Evolutionary conservation across 2,888 invertebrate species (phyloP).

Genomic region (Lepidocyrtinus sp.): DNA sequence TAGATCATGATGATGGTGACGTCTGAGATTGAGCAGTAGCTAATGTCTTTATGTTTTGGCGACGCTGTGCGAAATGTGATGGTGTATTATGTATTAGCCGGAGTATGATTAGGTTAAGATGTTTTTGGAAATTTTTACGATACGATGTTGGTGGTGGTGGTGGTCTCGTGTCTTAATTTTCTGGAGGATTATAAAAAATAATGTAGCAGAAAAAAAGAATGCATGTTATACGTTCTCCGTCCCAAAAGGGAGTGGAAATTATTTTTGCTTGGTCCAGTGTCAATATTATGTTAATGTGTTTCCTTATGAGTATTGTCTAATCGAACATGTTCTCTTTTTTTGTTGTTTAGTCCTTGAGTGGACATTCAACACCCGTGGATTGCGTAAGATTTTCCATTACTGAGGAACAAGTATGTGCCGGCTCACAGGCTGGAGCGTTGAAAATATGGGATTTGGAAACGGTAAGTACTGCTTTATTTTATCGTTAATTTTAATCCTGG

Average conservation of each 20-base stretch:
- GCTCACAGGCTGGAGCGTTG: conserved; percentile 92
- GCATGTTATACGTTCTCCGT: conserved; percentile 24
- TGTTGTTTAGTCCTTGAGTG: conserved; percentile 85
- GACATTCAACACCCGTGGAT: conserved; percentile 94
- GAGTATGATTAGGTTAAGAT: conserved; percentile 36
- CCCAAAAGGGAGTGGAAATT: conserved; percentile 51
- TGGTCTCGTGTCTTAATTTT: conserved; percentile 9
- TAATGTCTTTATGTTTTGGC: background rate
- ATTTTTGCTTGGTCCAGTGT: conserved; percentile 20
- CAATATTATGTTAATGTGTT: conserved; percentile 32
- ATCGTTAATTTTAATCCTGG: too few species aligned
- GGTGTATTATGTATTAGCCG: conserved; percentile 21
- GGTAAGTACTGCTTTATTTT: too few species aligned
- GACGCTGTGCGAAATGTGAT: background rate
- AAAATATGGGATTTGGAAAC: conserved; percentile 95
- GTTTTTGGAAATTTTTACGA: conserved; percentile 27
- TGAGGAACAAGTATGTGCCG: conserved; percentile 95
- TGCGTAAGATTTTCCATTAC: conserved; percentile 95
- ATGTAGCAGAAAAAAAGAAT: conserved; percentile 17
- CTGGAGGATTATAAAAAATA: background rate
- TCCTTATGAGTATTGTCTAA: conserved; percentile 28
- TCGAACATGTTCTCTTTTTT: conserved; percentile 28
- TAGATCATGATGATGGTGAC: conserved; percentile 1
- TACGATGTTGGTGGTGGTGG: conserved; percentile 22
- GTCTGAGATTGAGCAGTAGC: background rate